These are phyloP conservation scores for Morone chrysops DNA, from an alignment of 2,113 vertebrate genomes.

Conservation along the genomic window DNA sequence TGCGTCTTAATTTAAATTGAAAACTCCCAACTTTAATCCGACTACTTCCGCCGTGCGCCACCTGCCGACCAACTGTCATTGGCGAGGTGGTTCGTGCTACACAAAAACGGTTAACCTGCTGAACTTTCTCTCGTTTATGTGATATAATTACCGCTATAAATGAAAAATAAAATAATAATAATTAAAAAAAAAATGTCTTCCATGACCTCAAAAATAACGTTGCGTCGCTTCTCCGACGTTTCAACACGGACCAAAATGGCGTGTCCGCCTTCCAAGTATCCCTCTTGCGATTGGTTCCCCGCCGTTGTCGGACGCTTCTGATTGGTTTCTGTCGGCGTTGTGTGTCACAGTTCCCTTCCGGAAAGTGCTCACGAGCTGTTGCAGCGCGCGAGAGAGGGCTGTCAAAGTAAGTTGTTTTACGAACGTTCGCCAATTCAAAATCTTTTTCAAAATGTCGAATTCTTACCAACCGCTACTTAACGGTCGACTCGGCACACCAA, in stretches of 20 bases:
- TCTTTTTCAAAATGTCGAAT: neutral
- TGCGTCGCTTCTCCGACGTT: slow-evolving; percentile 12
- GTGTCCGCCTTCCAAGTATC: slow-evolving; percentile 46
- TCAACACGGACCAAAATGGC: slow-evolving; percentile 70
- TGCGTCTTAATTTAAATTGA: neutral
- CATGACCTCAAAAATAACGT: neutral
- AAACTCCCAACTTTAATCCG: neutral
- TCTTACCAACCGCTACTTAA: neutral
- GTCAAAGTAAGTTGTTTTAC: slow-evolving; percentile 46
- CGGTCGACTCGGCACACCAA: too few species aligned
- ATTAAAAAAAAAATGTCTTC: neutral
- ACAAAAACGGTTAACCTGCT: neutral
- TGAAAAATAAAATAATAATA: rapidly evolving
- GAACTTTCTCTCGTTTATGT: rapidly evolving
- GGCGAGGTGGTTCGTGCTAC: neutral
- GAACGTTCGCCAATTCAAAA: neutral
- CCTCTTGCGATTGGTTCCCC: slow-evolving; percentile 49
- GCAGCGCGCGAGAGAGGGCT: neutral
- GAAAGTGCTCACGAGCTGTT: slow-evolving; percentile 11
- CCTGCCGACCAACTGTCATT: slow-evolving; percentile 16
- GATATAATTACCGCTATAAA: rapidly evolving
- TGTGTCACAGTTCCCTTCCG: slow-evolving; percentile 27
- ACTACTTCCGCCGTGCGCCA: slow-evolving; percentile 54
- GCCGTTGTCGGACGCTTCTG: neutral
- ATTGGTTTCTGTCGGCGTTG: too few species aligned